Base-by-base conservation (phyloP, 1,140 invertebrate species). In the Drosophila melanica region DNA sequence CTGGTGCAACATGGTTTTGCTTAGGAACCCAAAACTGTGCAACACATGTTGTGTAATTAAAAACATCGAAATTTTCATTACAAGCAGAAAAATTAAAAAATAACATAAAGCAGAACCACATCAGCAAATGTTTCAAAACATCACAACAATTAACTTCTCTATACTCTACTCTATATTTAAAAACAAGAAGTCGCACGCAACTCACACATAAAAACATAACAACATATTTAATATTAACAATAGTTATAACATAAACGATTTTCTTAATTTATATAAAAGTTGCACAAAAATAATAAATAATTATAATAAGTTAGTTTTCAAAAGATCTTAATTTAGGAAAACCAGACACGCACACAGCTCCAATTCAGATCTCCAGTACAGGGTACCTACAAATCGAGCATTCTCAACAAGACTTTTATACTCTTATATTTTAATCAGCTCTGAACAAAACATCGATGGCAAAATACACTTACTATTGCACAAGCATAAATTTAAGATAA, bases 41-140 rank as follows among this genome's bases (percentile, higher is more conserved):
- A 81, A 67, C 66, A 76, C 66, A 81, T 86, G 75, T 78, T 86
- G 77, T 72, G 81, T 86, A 86, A 86, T 86, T 77, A 69, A 75
- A 59, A 81, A 73, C 78, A 86, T 47, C 35, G 78, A 30, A 75
- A 66, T 50, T 48, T 33, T 10, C 67, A 47, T 44, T 39, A 18
- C 57, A 64, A 47, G 39, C 68, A 44, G 37, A 18, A 63, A 59
- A 66, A 35, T 53, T 27, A 5, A 30, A 44, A 68, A 62, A 47
- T 12, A 86, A 75, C 79, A 81, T 66, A 81, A 87, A 82, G 65
- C 75, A 79, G 67, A 68, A 77, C 60, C 64, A 63, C 41, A 51
- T 44, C 20, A 39, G 39, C 48, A 69, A 64, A 54, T 68, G 39
- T 85, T 77, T 48, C 69, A 71, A 75, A 77, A 81, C 44, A 67